A percentile compares a stretch with the other conserved stretches of the same genome.
phyloP scores from a whole-genome alignment of 2,797 vertebrate species.

The Eleutherodactylus coqui region DNA sequence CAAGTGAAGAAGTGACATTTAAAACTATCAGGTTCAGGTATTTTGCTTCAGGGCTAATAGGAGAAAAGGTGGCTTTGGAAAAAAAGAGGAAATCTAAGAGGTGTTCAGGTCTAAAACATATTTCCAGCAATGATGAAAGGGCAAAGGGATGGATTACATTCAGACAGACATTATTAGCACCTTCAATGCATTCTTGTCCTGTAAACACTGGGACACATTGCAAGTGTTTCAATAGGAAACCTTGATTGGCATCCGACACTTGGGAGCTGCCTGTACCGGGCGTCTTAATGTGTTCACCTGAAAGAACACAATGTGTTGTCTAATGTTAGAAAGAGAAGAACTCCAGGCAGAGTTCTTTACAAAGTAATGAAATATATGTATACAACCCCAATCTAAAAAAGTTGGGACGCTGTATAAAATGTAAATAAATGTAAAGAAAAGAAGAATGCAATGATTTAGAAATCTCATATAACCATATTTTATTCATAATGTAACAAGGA shows the following conservation, averaged over 20 bases:
- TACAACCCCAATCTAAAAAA: neutral
- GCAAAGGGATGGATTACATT: slow-evolving; percentile 60
- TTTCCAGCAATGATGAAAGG: slow-evolving; percentile 61
- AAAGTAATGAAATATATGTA: neutral
- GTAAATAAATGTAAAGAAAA: no score
- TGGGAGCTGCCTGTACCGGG: neutral
- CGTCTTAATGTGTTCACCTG: neutral
- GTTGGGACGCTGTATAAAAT: no score
- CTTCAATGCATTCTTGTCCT: slow-evolving; percentile 60
- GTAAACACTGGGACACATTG: slow-evolving; percentile 36
- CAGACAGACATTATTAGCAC: slow-evolving; percentile 60
- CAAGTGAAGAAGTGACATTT: slow-evolving; percentile 58
- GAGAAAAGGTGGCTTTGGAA: slow-evolving; percentile 49
- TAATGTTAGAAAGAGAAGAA: slow-evolving; percentile 20
- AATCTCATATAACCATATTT: no score
- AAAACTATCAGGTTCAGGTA: slow-evolving; percentile 63
- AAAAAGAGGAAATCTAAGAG: slow-evolving; percentile 62
- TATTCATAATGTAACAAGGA: no score
- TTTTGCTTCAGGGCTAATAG: slow-evolving; percentile 61
- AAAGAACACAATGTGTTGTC: slow-evolving; percentile 25
- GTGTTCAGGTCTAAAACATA: slow-evolving; percentile 60
- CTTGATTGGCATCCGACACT: slow-evolving; percentile 31
- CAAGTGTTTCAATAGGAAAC: slow-evolving; percentile 43
- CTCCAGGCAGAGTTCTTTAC: neutral
- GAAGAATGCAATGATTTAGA: no score